Conservation (phyloP, 2,888 invertebrate genomes). For the Drosophila cognata region DNA sequence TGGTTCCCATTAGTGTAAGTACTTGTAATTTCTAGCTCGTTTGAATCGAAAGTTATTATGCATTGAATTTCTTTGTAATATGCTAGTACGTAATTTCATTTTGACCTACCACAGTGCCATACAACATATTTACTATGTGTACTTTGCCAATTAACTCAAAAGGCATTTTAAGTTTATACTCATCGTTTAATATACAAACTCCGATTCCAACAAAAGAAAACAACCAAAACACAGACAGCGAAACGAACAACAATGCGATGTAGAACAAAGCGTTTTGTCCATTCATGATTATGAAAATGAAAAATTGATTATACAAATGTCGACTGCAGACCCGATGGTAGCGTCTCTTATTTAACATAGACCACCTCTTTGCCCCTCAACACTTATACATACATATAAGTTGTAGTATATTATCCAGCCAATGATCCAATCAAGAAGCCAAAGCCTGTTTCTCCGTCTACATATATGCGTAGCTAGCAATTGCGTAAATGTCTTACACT, state of each 20-base stretch:
- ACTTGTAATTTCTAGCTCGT: constrained; percentile 73
- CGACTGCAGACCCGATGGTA: constrained; percentile 85
- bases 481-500: constrained; percentile 72
- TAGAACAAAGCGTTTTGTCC: constrained; percentile 44
- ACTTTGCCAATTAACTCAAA: constrained; percentile 39
- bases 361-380: constrained; percentile 20
- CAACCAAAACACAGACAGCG: constrained; percentile 41
- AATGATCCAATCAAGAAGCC: constrained; percentile 22
- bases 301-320: constrained; percentile 58
- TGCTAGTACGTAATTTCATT: constrained; percentile 59
- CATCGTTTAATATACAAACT: constrained; percentile 32
- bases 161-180: constrained; percentile 37
- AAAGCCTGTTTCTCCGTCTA: constrained; percentile 14
- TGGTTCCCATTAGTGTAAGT: constrained; percentile 46
- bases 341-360: constrained; percentile 74
- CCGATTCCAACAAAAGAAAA: constrained; percentile 15
- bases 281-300: constrained; percentile 28
- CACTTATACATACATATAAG: constrained; percentile 10
- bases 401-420: constrained; percentile 29
- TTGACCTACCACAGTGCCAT: constrained; percentile 44
- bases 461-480: constrained; percentile 38
- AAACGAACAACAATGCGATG: constrained; percentile 34
- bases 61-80: constrained; percentile 64
- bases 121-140: constrained; percentile 32
- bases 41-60: constrained; percentile 67